These are phyloP conservation scores for Pantala flavescens DNA, from an alignment of 1,140 invertebrate species.

Conservation along the genomic window DNA sequence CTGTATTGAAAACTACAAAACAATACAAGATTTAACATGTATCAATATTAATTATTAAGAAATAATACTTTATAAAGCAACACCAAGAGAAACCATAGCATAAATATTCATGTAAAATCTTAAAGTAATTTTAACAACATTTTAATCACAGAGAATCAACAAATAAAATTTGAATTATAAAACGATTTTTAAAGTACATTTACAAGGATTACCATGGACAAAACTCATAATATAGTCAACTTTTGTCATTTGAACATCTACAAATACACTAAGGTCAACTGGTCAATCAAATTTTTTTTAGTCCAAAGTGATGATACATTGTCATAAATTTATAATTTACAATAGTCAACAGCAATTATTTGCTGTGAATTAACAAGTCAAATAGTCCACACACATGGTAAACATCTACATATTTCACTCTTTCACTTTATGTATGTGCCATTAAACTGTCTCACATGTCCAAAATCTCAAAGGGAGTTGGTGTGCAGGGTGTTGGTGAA, in stretches of 20 bases:
- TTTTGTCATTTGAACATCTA: no score
- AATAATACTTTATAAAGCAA: constrained; percentile 8
- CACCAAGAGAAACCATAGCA: constrained; percentile 1
- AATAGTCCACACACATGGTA: neutral
- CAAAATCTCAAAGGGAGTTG: neutral
- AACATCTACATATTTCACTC: neutral
- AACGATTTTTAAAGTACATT: no score
- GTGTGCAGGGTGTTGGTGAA: neutral
- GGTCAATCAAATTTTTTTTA: no score
- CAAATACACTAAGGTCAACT: no score
- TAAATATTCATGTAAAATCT: neutral
- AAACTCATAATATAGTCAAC: no score
- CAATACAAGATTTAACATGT: constrained; percentile 3
- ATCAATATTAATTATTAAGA: neutral
- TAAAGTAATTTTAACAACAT: neutral
- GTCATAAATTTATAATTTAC: neutral
- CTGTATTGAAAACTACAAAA: constrained; percentile 7
- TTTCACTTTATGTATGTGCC: neutral
- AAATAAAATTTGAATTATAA: no score
- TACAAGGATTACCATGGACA: no score
- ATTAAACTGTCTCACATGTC: neutral
- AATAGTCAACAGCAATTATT: neutral
- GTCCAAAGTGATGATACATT: no score
- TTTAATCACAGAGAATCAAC: neutral
- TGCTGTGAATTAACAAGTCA: neutral